Percentiles rank a stretch among this genome's conserved stretches.
Evolutionary conservation across 2,888 invertebrate species (phyloP).

Genomic region (Conus canariensis): DNA sequence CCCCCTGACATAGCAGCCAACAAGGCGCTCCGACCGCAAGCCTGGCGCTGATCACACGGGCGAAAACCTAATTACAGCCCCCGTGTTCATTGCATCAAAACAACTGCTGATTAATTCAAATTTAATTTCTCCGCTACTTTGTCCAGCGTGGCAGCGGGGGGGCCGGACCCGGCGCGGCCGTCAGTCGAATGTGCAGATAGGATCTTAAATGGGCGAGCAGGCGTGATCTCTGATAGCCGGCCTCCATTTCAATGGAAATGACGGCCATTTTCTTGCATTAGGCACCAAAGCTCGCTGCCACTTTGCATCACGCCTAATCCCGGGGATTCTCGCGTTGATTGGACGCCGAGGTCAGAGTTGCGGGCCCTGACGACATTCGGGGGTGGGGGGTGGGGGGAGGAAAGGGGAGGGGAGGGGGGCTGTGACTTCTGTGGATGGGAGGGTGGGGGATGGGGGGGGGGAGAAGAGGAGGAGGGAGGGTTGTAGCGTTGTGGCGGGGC

Average conservation of each 20-base stretch:
- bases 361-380: constrained; percentile 41
- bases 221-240: constrained; percentile 53
- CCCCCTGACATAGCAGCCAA: constrained; percentile 39
- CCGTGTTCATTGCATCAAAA: constrained; percentile 57
- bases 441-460: background rate
- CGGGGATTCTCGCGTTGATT: constrained; percentile 47
- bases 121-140: constrained; percentile 61
- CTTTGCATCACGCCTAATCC: constrained; percentile 48
- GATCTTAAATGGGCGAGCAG: constrained; percentile 48
- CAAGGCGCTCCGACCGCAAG: constrained; percentile 42
- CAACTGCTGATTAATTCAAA: constrained; percentile 71
- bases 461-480: background rate
- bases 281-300: constrained; percentile 52
- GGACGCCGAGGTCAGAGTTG: constrained; percentile 44
- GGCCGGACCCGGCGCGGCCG: constrained; percentile 25
- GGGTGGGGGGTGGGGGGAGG: background rate
- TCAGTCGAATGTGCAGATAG: constrained; percentile 47
- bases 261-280: constrained; percentile 53
- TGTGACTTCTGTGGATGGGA: background rate
- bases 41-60: constrained; percentile 50
- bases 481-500: background rate
- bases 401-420: background rate
- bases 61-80: constrained; percentile 54
- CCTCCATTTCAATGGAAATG: constrained; percentile 54
- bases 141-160: constrained; percentile 35